These are phyloP conservation scores for Chymomyza fuscimana DNA, from an alignment of 2,888 invertebrate genomes.

Conservation along the genomic window DNA sequence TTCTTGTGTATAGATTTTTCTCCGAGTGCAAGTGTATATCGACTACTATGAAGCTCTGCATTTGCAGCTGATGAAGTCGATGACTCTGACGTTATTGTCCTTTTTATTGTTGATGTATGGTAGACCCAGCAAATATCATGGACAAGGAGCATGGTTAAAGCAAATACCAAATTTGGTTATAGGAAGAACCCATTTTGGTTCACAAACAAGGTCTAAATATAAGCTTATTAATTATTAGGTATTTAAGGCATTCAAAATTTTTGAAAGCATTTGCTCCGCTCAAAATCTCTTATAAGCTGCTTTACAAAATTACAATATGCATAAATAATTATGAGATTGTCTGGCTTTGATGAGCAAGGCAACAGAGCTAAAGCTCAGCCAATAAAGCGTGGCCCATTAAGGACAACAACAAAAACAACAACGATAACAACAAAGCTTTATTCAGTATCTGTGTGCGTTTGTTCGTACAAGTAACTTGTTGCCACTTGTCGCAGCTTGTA, in stretches of 20 bases:
- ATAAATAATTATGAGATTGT: constrained; percentile 22
- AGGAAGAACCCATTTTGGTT: not conserved
- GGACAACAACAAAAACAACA: not conserved
- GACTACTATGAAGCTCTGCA: not conserved
- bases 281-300: not conserved
- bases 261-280: not conserved
- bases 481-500: constrained; percentile 14
- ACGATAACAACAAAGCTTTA: not conserved
- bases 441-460: constrained; percentile 6
- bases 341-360: constrained; percentile 32
- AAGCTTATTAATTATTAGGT: not conserved
- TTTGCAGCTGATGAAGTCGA: not conserved
- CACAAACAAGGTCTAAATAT: not conserved
- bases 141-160: not conserved
- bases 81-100: no score
- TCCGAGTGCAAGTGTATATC: not conserved
- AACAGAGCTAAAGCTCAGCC: constrained; percentile 30
- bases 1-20: not conserved
- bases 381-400: not conserved
- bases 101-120: not conserved
- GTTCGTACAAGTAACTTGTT: constrained; percentile 8
- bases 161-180: not conserved
- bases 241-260: not conserved
- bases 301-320: constrained; percentile 21
- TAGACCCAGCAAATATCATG: not conserved